phyloP scores from a whole-genome alignment of 1,140 invertebrate species.

The Littorina saxatilis region DNA sequence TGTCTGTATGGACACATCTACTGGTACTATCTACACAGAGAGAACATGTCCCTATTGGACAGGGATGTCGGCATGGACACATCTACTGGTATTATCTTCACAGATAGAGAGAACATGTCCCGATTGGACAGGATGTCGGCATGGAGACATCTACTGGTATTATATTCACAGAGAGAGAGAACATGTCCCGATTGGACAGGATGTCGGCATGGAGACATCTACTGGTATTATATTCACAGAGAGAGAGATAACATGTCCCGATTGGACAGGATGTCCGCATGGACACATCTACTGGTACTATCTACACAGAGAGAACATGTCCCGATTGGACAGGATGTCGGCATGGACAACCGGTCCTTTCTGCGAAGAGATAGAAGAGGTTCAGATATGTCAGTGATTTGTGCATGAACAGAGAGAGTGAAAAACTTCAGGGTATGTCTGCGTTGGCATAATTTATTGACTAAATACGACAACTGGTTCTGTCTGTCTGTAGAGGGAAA shows the following conservation, averaged over 20 bases:
- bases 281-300: background rate
- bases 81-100: background rate
- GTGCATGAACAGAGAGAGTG: too few species aligned
- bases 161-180: background rate
- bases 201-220: background rate
- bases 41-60: too few species aligned
- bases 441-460: too few species aligned
- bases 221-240: background rate
- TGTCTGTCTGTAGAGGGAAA: background rate
- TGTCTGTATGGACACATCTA: background rate
- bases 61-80: background rate
- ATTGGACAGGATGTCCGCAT: too few species aligned
- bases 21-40: background rate
- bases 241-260: background rate
- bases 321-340: too few species aligned
- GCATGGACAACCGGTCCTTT: too few species aligned
- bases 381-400: background rate
- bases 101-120: background rate
- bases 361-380: too few species aligned
- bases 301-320: background rate
- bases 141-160: background rate
- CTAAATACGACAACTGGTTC: too few species aligned
- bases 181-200: background rate
- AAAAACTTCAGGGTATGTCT: too few species aligned
- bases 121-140: background rate